Evolutionary conservation across 2,888 invertebrate genomes (phyloP), one percentile per base, ranked within the genome.

Genomic region (Amiota minor): DNA sequence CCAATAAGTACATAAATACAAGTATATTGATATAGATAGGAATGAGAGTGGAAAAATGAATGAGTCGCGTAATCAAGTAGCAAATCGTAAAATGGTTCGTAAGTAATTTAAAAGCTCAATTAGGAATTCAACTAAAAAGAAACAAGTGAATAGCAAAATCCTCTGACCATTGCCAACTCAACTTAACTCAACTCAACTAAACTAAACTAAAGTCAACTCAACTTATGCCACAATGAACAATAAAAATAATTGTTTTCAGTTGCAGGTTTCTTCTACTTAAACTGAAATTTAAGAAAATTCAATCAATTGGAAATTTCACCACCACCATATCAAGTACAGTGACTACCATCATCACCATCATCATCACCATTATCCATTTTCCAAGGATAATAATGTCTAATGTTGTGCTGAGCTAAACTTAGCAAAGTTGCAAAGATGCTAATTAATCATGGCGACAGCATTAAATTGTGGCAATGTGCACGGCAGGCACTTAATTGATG

Each of bases 261-360:
- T 59, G 20, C 16, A 20, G 59, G 11, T 59, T 20, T 20, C 11
- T 20, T 18, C 20, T 9, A 20, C 10, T 16, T 16, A 8, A 8
- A n/a, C 14, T n/a, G 53, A 53, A 53, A 1, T 3, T 11, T 11
- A 11, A 73, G 71, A 75, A 75, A 77, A 46, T 77, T 77, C 81
- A 84, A 84, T 85, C 85, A 82, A 83, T 84, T 84, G 81, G 79
- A 82, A 84, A 81, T 81, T 78, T 77, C 2, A 35, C 35, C 35
- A 35, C 35, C 35, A 35, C 35, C 35, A 35, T 35, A 6, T 6
- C 35, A 35, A 35, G 6, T 35, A 35, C 35, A 23, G 23, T 23
- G 1, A 23, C 23, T 23, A 23, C 23, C 35, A 35, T 35, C 35
- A 35, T 35, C 6, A 35, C 4, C 35, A 35, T 35, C 35, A 35